phyloP scores from a whole-genome alignment of 1,140 invertebrate species.

The Pogonognathellus flavescens region DNA sequence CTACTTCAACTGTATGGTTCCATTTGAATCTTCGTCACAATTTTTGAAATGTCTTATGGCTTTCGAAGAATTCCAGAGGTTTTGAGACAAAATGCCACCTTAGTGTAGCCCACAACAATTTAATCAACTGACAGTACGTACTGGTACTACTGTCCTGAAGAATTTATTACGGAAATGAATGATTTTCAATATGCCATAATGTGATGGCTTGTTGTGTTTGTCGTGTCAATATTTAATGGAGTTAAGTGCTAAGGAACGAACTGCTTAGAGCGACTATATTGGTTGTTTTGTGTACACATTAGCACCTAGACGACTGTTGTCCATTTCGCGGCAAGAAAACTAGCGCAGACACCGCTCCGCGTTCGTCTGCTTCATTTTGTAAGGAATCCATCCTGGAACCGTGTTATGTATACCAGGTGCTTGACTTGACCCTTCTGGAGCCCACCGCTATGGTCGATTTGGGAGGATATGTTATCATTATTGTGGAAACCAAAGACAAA shows the following conservation, averaged over 20 bases:
- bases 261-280: background rate
- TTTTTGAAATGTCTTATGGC: too few species aligned
- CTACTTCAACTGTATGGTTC: too few species aligned
- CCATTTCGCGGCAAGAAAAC: conserved; percentile 28
- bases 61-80: too few species aligned
- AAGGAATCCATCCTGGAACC: conserved; percentile 67
- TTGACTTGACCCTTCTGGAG: conserved; percentile 67
- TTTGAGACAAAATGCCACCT: too few species aligned
- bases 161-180: too few species aligned
- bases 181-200: too few species aligned
- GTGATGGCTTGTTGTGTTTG: too few species aligned
- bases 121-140: too few species aligned
- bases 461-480: conserved; percentile 95
- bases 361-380: conserved; percentile 41
- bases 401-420: conserved; percentile 67
- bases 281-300: conserved; percentile 8
- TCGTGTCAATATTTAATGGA: too few species aligned
- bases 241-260: background rate
- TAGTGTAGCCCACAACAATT: too few species aligned
- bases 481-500: conserved; percentile 92
- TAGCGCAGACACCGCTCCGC: conserved; percentile 32
- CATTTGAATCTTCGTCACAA: too few species aligned
- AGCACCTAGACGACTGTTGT: conserved; percentile 23
- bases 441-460: conserved; percentile 82
- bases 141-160: too few species aligned